Conservation (phyloP, 2,888 invertebrate species). For the Furcula furcula region DNA sequence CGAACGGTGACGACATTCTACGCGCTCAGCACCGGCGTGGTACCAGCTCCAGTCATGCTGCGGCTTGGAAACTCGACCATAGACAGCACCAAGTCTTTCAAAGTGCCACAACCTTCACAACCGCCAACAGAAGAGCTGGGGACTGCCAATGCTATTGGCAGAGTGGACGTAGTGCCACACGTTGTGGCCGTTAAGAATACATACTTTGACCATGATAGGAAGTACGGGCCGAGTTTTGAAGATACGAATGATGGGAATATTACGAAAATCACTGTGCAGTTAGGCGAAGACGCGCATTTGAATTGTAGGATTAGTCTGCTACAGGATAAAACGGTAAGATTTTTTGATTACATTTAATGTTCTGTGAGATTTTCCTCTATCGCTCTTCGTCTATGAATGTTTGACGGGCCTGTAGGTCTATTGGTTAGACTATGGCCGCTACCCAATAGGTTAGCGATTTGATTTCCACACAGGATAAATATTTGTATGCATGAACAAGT, state of each 20-base stretch:
- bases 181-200: constrained; percentile 66
- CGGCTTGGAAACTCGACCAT: constrained; percentile 75
- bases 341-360: background rate
- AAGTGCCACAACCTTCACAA: constrained; percentile 64
- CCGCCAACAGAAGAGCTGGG: constrained; percentile 21
- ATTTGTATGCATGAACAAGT: too few relatives aligned
- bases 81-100: constrained; percentile 75
- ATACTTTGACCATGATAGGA: constrained; percentile 75
- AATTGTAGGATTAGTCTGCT: constrained; percentile 88
- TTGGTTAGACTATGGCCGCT: too few relatives aligned
- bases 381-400: too few relatives aligned
- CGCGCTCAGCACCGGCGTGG: constrained; percentile 64
- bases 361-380: too few relatives aligned
- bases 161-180: constrained; percentile 58
- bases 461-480: too few relatives aligned
- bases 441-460: too few relatives aligned
- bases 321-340: constrained; percentile 88
- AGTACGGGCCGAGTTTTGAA: constrained; percentile 88
- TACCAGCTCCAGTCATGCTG: constrained; percentile 70
- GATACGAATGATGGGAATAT: constrained; percentile 80
- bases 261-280: constrained; percentile 87
- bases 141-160: constrained; percentile 18
- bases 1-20: constrained; percentile 71
- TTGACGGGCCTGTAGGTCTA: too few relatives aligned
- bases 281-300: constrained; percentile 86